phyloP scores from a whole-genome alignment of 2,797 vertebrate species.

The Sardinella longiceps region DNA sequence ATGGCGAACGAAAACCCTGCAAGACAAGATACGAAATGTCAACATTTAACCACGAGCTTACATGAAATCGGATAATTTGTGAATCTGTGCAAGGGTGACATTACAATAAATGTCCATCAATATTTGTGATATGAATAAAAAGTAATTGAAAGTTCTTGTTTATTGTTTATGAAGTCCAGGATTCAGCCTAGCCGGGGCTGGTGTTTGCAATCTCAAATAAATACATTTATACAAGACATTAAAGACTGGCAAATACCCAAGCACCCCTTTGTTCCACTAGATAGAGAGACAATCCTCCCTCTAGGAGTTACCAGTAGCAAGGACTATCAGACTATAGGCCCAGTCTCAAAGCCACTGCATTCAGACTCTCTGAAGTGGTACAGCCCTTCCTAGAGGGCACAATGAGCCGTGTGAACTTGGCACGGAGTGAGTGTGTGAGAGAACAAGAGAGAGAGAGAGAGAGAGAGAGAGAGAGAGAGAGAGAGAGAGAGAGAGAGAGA shows the following conservation, averaged over 20 bases:
- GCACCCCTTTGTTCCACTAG: neutral
- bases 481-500: conserved; percentile 8
- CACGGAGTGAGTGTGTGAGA: neutral
- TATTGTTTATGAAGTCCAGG: neutral
- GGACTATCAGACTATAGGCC: neutral
- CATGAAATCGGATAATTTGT: neutral
- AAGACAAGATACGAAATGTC: neutral
- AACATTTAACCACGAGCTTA: neutral
- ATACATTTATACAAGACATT: neutral
- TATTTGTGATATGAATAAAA: neutral
- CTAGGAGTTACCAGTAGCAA: neutral
- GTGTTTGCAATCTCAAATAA: neutral
- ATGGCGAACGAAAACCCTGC: conserved; percentile 78
- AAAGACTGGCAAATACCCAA: neutral
- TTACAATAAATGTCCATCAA: neutral
- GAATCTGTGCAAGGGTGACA: neutral
- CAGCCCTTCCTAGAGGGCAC: conserved; percentile 22
- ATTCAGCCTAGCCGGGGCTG: neutral
- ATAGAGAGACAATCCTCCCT: conserved; percentile 5
- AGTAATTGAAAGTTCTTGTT: neutral
- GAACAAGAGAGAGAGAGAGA: neutral
- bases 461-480: neutral
- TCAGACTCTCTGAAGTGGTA: conserved; percentile 19
- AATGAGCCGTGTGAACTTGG: conserved; percentile 27
- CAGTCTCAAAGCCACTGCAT: conserved; percentile 23